Conservation (phyloP, 2,888 invertebrate species). For the Tridacna crocea region DNA sequence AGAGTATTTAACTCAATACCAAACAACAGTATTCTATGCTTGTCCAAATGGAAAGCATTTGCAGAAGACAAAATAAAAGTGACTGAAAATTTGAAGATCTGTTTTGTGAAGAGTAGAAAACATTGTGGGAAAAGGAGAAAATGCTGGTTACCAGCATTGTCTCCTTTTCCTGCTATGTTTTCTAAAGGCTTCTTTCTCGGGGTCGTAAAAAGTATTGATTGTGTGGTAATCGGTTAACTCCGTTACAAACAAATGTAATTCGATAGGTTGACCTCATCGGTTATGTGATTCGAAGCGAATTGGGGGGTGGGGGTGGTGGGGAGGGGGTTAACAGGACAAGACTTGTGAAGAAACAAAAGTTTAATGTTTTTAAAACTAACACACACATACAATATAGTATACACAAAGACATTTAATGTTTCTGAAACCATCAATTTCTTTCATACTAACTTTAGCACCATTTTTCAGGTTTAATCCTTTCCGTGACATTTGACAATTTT, state of each 20-base stretch:
- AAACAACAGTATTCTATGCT: too few species aligned
- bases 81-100: neutral
- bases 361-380: conserved; percentile 62
- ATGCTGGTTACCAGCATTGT: neutral
- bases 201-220: neutral
- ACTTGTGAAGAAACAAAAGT: conserved; percentile 57
- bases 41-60: too few species aligned
- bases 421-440: conserved; percentile 42
- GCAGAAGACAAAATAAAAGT: too few species aligned
- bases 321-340: too few species aligned
- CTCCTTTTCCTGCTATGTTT: neutral
- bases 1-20: too few species aligned
- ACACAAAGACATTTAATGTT: conserved; percentile 52
- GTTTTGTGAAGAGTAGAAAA: neutral
- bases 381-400: conserved; percentile 60
- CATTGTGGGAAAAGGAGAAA: neutral
- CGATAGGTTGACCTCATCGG: too few species aligned
- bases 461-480: conserved; percentile 10
- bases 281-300: too few species aligned
- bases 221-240: neutral
- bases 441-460: conserved; percentile 37
- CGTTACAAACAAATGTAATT: too few species aligned
- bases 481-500: neutral
- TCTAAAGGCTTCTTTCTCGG: neutral
- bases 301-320: too few species aligned